Base-by-base conservation (phyloP, 2,113 vertebrate species). In the Toxotes jaculatrix region DNA sequence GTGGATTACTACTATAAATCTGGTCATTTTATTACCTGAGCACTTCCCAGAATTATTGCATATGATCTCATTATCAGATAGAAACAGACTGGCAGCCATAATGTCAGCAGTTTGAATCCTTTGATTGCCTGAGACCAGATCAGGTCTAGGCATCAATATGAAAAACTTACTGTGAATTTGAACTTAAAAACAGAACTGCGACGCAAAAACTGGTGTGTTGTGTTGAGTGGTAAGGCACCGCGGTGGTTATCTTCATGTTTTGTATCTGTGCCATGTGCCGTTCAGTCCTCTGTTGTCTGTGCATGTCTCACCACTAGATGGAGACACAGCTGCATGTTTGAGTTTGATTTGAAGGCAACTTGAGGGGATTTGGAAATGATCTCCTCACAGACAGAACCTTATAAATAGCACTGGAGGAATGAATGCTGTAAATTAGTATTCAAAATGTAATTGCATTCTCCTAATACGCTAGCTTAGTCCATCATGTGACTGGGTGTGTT, bases 281-380 rank as follows among this genome's bases (percentile, higher is more conserved):
- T 0, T 32, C 43, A 31, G 49, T 19, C 23, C 40, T 57, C 19
- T 43, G 16, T 2, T 51, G 38, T 36, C 14, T 74, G 13, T 73
- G 59, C 1, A 4, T 36, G 4, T 63, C 1, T 67, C 4, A 60
- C 92, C 93, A 92, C 86, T 87, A 93, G 94, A 86, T 93, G 93
- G 93, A 78, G 92, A 88, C 89, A 84, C 31, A 60, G 73, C 23
- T 75, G 23, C 51, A 62, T 65, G n/a, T 56, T 53, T 74, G 27
- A 79, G 67, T 59, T 64, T 34, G 6, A 59, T 57, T 67, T 55
- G 49, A 60, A 31, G 38, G 31, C 42, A 17, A 5, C 40, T 40
- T 65, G 51, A 68, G 34, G 27, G 49, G 59, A 78, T 4, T 40
- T 23, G 53, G 57, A 27, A 4, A 66, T 65, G 72, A 79, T 32